phyloP scores from a whole-genome alignment of 2,888 invertebrate genomes.

The Achlya flavicornis region DNA sequence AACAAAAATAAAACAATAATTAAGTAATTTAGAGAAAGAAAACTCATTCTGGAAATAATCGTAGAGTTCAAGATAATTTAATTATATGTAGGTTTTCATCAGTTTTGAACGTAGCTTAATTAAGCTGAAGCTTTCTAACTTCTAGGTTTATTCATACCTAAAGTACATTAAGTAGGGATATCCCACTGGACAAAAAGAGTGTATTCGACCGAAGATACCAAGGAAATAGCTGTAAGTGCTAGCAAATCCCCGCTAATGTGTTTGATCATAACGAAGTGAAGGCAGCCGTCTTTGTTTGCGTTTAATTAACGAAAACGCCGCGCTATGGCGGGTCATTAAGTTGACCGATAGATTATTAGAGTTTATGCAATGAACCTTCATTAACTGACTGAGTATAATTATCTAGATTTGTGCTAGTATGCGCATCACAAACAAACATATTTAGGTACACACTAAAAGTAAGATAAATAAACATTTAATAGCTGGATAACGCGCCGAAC shows the following conservation, averaged over 20 bases:
- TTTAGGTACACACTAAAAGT: too few relatives aligned
- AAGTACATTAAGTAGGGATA: not conserved
- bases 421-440: not conserved
- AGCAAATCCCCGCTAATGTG: slow-evolving; percentile 64
- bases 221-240: slow-evolving; percentile 49
- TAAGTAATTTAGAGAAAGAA: too few relatives aligned
- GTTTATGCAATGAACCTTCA: slow-evolving; percentile 43
- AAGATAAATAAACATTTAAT: too few relatives aligned
- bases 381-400: slow-evolving; percentile 22
- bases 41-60: too few relatives aligned
- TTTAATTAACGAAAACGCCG: slow-evolving; percentile 72
- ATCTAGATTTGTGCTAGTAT: not conserved
- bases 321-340: slow-evolving; percentile 57
- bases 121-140: too few relatives aligned
- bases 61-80: too few relatives aligned
- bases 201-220: slow-evolving; percentile 13
- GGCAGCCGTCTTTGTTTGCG: slow-evolving; percentile 68
- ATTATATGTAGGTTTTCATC: too few relatives aligned
- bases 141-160: too few relatives aligned
- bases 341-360: slow-evolving; percentile 58
- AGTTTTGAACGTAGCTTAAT: too few relatives aligned
- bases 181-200: not conserved
- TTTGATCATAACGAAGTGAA: slow-evolving; percentile 67
- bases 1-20: too few relatives aligned
- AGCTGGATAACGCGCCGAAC: too few relatives aligned